Conservation (phyloP, 2,888 invertebrate genomes). For the Pseudeuparius sepicola region DNA sequence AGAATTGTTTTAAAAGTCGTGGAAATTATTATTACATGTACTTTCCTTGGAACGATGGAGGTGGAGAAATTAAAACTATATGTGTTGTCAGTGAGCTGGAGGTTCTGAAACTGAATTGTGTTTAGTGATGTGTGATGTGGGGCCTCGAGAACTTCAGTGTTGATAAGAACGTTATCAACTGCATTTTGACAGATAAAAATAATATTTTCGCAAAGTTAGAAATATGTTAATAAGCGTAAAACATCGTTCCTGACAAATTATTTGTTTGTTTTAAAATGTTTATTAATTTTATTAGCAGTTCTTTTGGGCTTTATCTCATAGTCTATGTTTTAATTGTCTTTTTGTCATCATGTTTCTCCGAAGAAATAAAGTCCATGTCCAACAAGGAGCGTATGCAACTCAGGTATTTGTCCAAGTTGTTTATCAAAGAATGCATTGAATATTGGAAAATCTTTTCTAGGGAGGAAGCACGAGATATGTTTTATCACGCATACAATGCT, state of each 20-base stretch:
- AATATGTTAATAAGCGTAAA: constrained; percentile 27
- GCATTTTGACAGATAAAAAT: constrained; percentile 22
- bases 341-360: constrained; percentile 21
- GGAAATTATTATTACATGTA: too few relatives aligned
- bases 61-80: too few relatives aligned
- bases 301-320: constrained; percentile 22
- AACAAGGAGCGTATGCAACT: constrained; percentile 25
- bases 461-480: constrained; percentile 89
- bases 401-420: too few relatives aligned
- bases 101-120: too few relatives aligned
- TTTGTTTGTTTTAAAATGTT: constrained; percentile 27
- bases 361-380: constrained; percentile 26
- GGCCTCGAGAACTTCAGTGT: too few relatives aligned
- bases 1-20: too few relatives aligned
- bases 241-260: constrained; percentile 29
- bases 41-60: too few relatives aligned
- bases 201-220: constrained; percentile 14
- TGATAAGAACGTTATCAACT: constrained; percentile 22
- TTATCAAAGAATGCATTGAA: too few relatives aligned
- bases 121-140: too few relatives aligned
- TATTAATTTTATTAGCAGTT: constrained; percentile 24
- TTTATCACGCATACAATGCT: constrained; percentile 90
- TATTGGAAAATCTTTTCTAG: too few relatives aligned
- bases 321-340: constrained; percentile 21
- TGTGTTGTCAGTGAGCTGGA: too few relatives aligned